Evolutionary conservation across 2,888 invertebrate species (phyloP), one percentile per base, ranked within the genome.

Genomic region (Proisotoma minuta): DNA sequence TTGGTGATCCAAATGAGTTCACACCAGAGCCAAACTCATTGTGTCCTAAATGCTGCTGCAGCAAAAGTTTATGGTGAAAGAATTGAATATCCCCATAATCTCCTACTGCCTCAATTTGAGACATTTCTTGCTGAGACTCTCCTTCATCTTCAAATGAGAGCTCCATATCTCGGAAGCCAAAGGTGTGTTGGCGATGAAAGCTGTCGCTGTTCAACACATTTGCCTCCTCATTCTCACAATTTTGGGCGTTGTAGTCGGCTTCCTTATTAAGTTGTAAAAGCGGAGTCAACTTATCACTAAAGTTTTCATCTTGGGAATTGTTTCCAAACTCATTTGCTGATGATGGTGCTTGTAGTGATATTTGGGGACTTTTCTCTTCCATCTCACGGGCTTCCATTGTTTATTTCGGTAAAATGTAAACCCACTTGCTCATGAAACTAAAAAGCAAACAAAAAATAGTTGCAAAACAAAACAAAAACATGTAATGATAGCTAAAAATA

Each of bases 1-100:
- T 52, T 20, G 8, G 52, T 18, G 28, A 52, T 52, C 52, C 52
- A 52, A 52, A 52, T 4, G 52, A 52, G 29, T 20, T 52, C 10
- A 52, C 52, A 18, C 52, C 26, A 52, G 28, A 4, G 28, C 8
- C 8, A 5, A n/a, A 10, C 26, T 52, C 20, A 26, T 52, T 26
- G 8, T 18, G 50, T 20, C 26, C 23, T n/a, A 47, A 15, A 52
- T 52, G 52, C 28, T 57, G 57, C 27, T 57, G 57, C 15, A 52
- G 50, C 28, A 40, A 52, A 52, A 43, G 43, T 49, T 59, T 51
- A 24, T 59, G 59, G 39, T 59, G 59, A 50, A 59, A 59, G 43
- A 59, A 59, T 43, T 59, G 59, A 15, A 59, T 51, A 40, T 59
- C 59, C 20, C 53, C 59, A 22, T 52, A 59, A 59, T 59, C 59